Conservation (phyloP, 2,797 vertebrate species). For the Bradypodion ventrale region DNA sequence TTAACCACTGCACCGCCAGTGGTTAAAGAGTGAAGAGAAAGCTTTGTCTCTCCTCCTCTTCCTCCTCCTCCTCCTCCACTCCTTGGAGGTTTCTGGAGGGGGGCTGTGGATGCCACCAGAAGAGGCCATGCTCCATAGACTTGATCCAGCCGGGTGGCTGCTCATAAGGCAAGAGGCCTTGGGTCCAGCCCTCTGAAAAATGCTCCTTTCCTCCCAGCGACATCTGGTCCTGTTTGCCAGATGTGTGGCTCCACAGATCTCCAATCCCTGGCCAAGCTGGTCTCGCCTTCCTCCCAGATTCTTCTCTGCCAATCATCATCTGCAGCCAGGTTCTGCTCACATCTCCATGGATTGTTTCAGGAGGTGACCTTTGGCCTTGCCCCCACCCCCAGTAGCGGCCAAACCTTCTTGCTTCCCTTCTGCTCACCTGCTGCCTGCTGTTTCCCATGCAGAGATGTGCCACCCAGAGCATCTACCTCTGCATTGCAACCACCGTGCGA, state of each 20-base stretch:
- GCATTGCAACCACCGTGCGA: background rate
- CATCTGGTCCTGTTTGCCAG: background rate
- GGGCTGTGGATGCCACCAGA: background rate
- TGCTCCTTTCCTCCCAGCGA: background rate
- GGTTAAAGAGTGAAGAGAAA: too few species aligned
- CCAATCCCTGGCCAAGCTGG: background rate
- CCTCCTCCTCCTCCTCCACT: background rate
- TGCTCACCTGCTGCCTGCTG: background rate
- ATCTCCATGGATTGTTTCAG: background rate
- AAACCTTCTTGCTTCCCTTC: background rate
- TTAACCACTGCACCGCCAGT: too few species aligned
- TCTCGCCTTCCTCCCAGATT: too few species aligned
- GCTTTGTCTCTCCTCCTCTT: background rate
- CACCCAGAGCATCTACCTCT: background rate
- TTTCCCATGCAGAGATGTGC: too few species aligned
- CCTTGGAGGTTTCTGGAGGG: background rate
- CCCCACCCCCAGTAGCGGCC: too few species aligned
- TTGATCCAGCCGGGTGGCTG: background rate
- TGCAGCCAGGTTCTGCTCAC: too few species aligned
- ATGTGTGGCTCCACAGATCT: too few species aligned
- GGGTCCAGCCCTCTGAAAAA: background rate
- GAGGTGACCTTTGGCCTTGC: too few species aligned
- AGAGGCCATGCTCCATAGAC: too few species aligned
- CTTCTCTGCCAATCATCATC: too few species aligned
- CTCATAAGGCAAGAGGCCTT: background rate